phyloP scores from a whole-genome alignment of 2,797 vertebrate species.

The Acanthurus lineatus region DNA sequence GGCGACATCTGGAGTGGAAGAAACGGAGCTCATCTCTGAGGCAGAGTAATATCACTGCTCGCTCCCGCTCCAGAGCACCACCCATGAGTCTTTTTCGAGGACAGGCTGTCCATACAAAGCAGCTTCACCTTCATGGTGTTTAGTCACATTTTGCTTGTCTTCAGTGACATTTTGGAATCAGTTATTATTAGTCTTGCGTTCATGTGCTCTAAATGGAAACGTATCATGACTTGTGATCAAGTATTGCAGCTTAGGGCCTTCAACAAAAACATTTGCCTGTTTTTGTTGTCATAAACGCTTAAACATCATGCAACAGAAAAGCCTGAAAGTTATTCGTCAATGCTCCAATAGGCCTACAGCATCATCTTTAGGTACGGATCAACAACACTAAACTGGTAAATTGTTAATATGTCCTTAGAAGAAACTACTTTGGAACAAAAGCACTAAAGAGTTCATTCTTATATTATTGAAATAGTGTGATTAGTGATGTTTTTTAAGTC shows the following conservation, averaged over 20 bases:
- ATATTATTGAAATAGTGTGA: background rate
- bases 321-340: background rate
- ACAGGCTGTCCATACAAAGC: conserved; percentile 27
- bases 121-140: conserved; percentile 42
- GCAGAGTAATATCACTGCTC: conserved; percentile 43
- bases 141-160: conserved; percentile 25
- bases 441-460: background rate
- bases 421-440: conserved; percentile 6
- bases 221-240: conserved; percentile 27
- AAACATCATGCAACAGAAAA: conserved; percentile 31
- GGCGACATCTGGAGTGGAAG: conserved; percentile 68
- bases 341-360: background rate
- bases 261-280: conserved; percentile 18
- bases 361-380: conserved; percentile 14
- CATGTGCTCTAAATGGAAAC: conserved; percentile 32
- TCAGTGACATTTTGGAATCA: conserved; percentile 46
- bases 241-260: conserved; percentile 9
- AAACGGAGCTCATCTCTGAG: conserved; percentile 48
- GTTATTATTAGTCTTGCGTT: conserved; percentile 31
- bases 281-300: conserved; percentile 42
- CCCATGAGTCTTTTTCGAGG: conserved; percentile 20
- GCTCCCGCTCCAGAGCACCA: conserved; percentile 26
- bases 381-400: conserved; percentile 5
- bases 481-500: background rate
- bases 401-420: background rate